These are phyloP conservation scores for Drosophila vallismaia DNA, from an alignment of 2,888 invertebrate genomes.

Conservation along the genomic window DNA sequence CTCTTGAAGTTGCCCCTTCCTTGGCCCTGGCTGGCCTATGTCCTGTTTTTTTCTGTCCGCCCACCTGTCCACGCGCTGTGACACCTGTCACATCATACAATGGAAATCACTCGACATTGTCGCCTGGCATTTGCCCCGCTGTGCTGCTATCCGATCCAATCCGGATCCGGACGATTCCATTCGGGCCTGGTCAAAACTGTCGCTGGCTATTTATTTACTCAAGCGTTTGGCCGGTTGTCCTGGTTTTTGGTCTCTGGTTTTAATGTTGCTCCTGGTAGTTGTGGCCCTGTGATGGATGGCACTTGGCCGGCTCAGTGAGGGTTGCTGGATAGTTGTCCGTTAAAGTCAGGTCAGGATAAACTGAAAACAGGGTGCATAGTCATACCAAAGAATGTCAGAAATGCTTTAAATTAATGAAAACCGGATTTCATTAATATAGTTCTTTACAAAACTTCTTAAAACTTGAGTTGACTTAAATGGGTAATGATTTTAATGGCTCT, in stretches of 20 bases:
- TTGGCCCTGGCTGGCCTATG: slow-evolving; percentile 15
- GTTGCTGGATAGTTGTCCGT: slow-evolving; percentile 16
- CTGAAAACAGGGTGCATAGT: slow-evolving; percentile 28
- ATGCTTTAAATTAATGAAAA: background rate
- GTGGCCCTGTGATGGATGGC: slow-evolving; percentile 42
- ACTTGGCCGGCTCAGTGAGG: slow-evolving; percentile 27
- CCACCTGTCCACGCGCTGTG: slow-evolving; percentile 66
- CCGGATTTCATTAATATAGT: background rate
- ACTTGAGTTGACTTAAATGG: slow-evolving; percentile 18
- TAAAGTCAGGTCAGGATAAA: background rate
- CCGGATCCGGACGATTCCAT: slow-evolving; percentile 12
- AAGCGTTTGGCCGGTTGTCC: slow-evolving; percentile 38
- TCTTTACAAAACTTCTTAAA: slow-evolving; percentile 5
- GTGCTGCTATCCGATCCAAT: slow-evolving; percentile 1
- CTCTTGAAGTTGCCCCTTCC: slow-evolving; percentile 17
- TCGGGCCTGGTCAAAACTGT: slow-evolving; percentile 30
- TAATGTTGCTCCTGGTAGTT: slow-evolving; percentile 4
- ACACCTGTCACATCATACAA: slow-evolving; percentile 80
- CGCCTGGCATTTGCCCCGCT: slow-evolving; percentile 54
- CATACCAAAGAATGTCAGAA: background rate
- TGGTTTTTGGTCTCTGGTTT: slow-evolving; percentile 49
- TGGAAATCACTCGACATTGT: slow-evolving; percentile 77
- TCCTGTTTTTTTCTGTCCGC: slow-evolving; percentile 53
- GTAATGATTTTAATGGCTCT: slow-evolving; percentile 38
- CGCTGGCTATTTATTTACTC: slow-evolving; percentile 64